Base-by-base conservation (phyloP, 64 coral and sea anemone genomes). In the Pachyseris speciosa region DNA sequence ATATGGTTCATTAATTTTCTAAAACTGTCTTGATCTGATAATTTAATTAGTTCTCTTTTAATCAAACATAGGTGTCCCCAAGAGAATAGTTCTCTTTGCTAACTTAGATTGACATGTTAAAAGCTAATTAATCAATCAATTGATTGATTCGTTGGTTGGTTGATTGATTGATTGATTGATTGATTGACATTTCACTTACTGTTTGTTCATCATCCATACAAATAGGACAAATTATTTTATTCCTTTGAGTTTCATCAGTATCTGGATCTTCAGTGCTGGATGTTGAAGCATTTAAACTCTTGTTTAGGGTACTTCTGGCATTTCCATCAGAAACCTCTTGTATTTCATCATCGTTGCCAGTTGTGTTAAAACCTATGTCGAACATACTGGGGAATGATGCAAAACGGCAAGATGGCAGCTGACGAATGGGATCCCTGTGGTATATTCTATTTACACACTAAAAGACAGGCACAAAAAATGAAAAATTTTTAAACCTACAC, bases 121-220 rank as follows among this genome's bases (percentile, higher is more conserved):
- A n/a, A n/a, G n/a, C n/a, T n/a, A n/a, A n/a, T n/a, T n/a, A n/a
- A n/a, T n/a, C n/a, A n/a, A n/a, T n/a, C n/a, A n/a, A n/a, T n/a
- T n/a, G n/a, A n/a, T n/a, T n/a, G n/a, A n/a, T n/a, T n/a, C n/a
- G n/a, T n/a, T n/a, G n/a, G n/a, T n/a, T n/a, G n/a, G n/a, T n/a
- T n/a, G n/a, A n/a, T n/a, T n/a, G n/a, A n/a, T n/a, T n/a, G n/a
- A n/a, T n/a, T n/a, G n/a, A n/a, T n/a, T 27, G 26, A 20, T 27
- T 11, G 20, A 7, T 38, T n/a, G 12, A 9, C 7, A 29, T 28
- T 52, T 9, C 25, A 87, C 88, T 72, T 78, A 98, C 96, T 72
- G 83, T 43, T 31, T 84, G 8, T 19, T 73, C 88, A 65, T 94
- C 92, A 84, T 98, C 96, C 92, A 91, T 81, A 76, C 96, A 98